Evolutionary conservation across 2,888 invertebrate species (phyloP).

Genomic region (Oscheius sp.): DNA sequence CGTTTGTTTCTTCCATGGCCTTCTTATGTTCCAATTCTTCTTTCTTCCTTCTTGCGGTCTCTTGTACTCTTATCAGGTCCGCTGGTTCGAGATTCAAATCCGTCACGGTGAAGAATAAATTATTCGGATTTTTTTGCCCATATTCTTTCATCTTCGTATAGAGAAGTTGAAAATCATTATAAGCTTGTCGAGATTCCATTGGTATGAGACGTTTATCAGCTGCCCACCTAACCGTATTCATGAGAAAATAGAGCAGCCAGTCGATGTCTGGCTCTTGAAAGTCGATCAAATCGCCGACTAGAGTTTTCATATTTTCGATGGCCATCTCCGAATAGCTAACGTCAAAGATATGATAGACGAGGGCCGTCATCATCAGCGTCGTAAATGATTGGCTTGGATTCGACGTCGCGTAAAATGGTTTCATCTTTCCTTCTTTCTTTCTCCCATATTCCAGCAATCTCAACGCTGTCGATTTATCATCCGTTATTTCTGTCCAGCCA

Average conservation of each 20-base stretch:
- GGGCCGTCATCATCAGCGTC: conserved; percentile 6
- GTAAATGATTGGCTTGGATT: conserved; percentile 1
- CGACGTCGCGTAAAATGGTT: background rate
- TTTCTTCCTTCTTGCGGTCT: background rate
- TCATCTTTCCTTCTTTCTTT: background rate
- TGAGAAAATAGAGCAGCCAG: background rate
- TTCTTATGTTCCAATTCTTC: background rate
- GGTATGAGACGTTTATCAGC: background rate
- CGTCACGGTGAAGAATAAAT: background rate
- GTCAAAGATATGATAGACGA: background rate
- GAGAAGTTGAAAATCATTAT: background rate
- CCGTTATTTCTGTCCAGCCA: background rate
- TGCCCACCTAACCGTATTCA: background rate
- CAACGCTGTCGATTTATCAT: background rate
- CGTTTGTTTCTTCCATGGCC: background rate
- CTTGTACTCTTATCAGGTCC: background rate
- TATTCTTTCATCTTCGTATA: background rate
- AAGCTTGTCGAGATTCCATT: background rate
- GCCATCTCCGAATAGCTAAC: background rate
- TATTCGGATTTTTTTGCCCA: background rate
- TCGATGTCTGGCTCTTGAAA: background rate
- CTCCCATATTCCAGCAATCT: background rate
- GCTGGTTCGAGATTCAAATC: background rate
- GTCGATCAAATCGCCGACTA: background rate
- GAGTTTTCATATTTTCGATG: background rate